A percentile compares a stretch with the other conserved stretches of the same genome.
Conservation (phyloP, 2,113 vertebrate genomes). For the Hemiprocne comata region DNA sequence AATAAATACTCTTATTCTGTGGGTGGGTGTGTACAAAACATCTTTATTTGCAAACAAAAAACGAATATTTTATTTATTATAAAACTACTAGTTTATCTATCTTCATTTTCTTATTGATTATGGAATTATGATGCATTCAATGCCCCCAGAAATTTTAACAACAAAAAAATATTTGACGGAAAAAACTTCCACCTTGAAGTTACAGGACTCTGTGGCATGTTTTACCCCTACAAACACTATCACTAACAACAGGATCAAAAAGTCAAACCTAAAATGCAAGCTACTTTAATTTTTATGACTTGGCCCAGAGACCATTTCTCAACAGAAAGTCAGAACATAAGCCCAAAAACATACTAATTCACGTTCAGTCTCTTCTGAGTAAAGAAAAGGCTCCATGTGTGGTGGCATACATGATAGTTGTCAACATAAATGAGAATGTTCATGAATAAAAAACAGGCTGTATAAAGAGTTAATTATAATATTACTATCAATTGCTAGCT, state of each 20-base stretch:
- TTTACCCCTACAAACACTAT: background rate
- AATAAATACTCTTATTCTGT: background rate
- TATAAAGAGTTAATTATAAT: constrained; percentile 72
- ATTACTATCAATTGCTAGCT: constrained; percentile 69
- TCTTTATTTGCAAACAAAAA: background rate
- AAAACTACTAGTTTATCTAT: background rate
- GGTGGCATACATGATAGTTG: constrained; percentile 61
- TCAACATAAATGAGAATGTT: constrained; percentile 72
- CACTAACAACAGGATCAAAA: background rate
- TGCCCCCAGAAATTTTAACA: background rate
- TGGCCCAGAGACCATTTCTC: background rate
- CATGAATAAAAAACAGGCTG: constrained; percentile 66
- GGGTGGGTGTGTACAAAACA: background rate
- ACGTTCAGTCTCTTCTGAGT: background rate
- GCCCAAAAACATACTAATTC: background rate
- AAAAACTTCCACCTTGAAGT: background rate
- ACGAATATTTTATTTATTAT: background rate
- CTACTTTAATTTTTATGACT: background rate
- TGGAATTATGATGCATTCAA: background rate
- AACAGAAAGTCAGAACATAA: background rate
- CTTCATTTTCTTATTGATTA: background rate
- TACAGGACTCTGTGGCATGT: background rate
- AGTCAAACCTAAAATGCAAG: background rate
- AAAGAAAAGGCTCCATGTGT: background rate
- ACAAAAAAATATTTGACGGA: background rate